Evolutionary conservation across 2,888 invertebrate species (phyloP).

Genomic region (Spilarctia lutea): DNA sequence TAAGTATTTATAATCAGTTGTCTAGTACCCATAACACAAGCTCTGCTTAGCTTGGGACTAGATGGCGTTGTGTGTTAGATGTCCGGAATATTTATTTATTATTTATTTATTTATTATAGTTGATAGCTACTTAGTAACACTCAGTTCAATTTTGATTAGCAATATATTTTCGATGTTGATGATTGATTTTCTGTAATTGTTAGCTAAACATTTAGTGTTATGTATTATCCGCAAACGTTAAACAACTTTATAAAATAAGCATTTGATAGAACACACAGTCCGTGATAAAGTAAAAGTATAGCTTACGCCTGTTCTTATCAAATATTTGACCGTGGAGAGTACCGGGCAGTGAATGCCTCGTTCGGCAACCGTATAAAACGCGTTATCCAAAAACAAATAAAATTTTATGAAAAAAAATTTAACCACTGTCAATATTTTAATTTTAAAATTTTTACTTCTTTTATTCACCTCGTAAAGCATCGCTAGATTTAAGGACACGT

Average conservation of each 20-base stretch:
- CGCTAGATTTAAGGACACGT: not conserved
- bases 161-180: too few species aligned
- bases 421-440: conserved; percentile 47
- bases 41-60: too few species aligned
- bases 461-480: not conserved
- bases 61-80: too few species aligned
- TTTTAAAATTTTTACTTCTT: conserved; percentile 42
- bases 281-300: conserved; percentile 65
- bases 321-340: conserved; percentile 67
- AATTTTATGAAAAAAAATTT: conserved; percentile 58
- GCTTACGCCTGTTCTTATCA: conserved; percentile 65
- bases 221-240: conserved; percentile 1
- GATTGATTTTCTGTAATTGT: not conserved
- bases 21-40: too few species aligned
- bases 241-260: conserved; percentile 54
- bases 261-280: conserved; percentile 51
- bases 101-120: too few species aligned
- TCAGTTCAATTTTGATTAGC: too few species aligned
- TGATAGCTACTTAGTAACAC: not conserved
- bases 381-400: conserved; percentile 67
- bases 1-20: too few species aligned
- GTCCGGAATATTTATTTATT: too few species aligned
- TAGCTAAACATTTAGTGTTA: not conserved
- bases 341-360: conserved; percentile 56
- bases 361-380: conserved; percentile 63